Percentiles rank a stretch among this genome's conserved stretches.
Conservation (phyloP, 1,140 invertebrate species). For the Conopomorpha cramerella region DNA sequence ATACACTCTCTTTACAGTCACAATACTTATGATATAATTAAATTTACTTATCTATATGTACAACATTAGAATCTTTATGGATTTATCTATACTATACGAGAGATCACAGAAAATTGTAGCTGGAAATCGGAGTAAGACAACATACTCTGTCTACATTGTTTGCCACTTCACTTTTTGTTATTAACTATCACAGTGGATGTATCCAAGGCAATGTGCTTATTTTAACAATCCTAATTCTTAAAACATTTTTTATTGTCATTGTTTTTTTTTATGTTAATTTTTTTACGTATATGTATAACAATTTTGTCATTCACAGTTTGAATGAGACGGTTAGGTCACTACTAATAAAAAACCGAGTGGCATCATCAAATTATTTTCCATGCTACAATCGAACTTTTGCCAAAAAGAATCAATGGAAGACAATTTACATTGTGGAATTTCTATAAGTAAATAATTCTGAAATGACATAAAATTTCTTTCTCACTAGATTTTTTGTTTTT, state of each 20-base stretch:
- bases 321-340: no score
- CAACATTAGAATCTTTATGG: constrained; percentile 36
- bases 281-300: constrained; percentile 19
- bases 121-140: constrained; percentile 59
- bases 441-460: no score
- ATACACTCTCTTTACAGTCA: constrained; percentile 52
- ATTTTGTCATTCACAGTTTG: no score
- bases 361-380: constrained; percentile 12
- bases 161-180: constrained; percentile 53
- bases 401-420: constrained; percentile 54
- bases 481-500: neutral
- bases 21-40: constrained; percentile 20
- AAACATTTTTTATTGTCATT: no score
- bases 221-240: no score
- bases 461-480: no score
- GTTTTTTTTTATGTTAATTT: constrained; percentile 39
- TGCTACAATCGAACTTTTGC: constrained; percentile 46
- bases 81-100: constrained; percentile 58
- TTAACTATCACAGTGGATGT: constrained; percentile 55
- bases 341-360: no score
- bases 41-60: constrained; percentile 43
- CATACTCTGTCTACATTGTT: constrained; percentile 40
- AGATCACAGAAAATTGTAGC: constrained; percentile 65
- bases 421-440: no score
- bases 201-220: no score